Base-by-base conservation (phyloP, 1,140 invertebrate genomes). In the Trichomalopsis sarcophagae region DNA sequence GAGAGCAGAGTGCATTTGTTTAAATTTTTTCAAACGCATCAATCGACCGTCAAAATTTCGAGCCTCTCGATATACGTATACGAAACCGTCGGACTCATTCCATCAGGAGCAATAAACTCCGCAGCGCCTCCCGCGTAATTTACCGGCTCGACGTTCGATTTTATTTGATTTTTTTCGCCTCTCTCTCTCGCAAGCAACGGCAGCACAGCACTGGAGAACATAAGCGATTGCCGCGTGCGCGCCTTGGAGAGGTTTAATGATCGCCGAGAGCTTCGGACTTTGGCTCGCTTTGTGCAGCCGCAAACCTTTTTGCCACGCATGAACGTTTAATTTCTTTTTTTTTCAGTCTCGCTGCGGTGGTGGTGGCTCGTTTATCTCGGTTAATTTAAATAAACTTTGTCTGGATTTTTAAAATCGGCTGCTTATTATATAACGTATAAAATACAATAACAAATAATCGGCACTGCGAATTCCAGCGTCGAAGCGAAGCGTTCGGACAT, bases 241-340 rank as follows among this genome's bases (percentile, higher is more conserved):
- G 27, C 73, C 73, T 75, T 36, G 73, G 73, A 36, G 17, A 75
- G 21, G 73, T 75, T 75, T 75, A 75, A 75, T 75, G 73, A 75
- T 75, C 73, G 55, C 14, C 55, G 55, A 21, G 55, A 21, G 17
- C 55, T 10, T 14, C 14, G 27, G 71, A 74, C 71, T 74, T 74
- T 74, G 33, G 73, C 33, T 33, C 73, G 27, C 73, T 75, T 36
- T 33, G 30, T 27, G 33, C n/a, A 10, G 11, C 23, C 68, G 27
- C 73, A 10, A 17, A 44, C 30, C 36, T 75, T 75, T 40, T 75
- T 75, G 73, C 36, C 73, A 44, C 23, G 27, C 68, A 71, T 21
- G 55, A 17, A 17, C 36, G 21, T 17, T 75, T 44, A 75, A 75
- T 75, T 75, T 33, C 36, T 36, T 75, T 30, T 11, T 10, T 71